These are phyloP conservation scores for Scelioninae gen. 2 DNA, from an alignment of 2,888 invertebrate genomes.

Conservation along the genomic window DNA sequence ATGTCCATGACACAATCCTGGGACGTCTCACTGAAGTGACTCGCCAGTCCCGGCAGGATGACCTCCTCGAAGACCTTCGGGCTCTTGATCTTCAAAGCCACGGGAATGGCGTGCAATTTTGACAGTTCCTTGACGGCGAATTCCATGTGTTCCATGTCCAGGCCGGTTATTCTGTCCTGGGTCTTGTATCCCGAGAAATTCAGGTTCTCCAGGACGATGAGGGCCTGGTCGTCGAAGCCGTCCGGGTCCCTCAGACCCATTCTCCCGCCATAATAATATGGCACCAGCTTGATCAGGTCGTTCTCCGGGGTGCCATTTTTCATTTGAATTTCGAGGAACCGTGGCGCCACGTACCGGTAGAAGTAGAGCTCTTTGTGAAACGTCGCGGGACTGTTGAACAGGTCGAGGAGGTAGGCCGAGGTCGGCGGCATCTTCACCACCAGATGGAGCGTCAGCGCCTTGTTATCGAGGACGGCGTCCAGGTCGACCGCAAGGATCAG, in stretches of 20 bases:
- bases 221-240: slow-evolving; percentile 69
- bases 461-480: slow-evolving; percentile 59
- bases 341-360: slow-evolving; percentile 68
- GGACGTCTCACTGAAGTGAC: slow-evolving; percentile 62
- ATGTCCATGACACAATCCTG: slow-evolving; percentile 65
- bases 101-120: slow-evolving; percentile 69
- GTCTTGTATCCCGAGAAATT: slow-evolving; percentile 67
- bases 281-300: slow-evolving; percentile 65
- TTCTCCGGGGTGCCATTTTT: slow-evolving; percentile 64
- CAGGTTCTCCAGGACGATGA: slow-evolving; percentile 71
- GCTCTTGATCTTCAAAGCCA: slow-evolving; percentile 68
- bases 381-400: slow-evolving; percentile 71
- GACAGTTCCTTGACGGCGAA: slow-evolving; percentile 69
- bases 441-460: slow-evolving; percentile 64
- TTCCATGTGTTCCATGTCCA: slow-evolving; percentile 67
- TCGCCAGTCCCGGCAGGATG: slow-evolving; percentile 62
- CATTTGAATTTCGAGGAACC: slow-evolving; percentile 64
- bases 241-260: slow-evolving; percentile 64
- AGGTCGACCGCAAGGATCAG: slow-evolving; percentile 69
- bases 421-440: slow-evolving; percentile 72
- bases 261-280: slow-evolving; percentile 70
- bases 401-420: slow-evolving; percentile 67
- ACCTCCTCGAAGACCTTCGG: slow-evolving; percentile 67
- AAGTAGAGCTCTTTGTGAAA: slow-evolving; percentile 72
- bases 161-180: slow-evolving; percentile 68